phyloP scores from a whole-genome alignment of 2,797 vertebrate species.

The Poecilia velifera region DNA sequence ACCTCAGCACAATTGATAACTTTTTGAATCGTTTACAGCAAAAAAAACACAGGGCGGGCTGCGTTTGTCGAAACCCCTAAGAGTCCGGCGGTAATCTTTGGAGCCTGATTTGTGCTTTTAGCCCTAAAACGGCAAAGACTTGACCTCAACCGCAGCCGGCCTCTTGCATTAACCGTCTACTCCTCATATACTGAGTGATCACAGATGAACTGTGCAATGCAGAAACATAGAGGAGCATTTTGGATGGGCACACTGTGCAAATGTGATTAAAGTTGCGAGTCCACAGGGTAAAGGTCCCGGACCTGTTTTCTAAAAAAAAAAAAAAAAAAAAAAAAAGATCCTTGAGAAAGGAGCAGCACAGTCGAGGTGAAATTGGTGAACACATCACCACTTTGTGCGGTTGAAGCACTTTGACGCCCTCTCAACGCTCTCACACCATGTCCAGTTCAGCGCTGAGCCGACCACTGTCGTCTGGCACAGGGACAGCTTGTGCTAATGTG shows the following conservation, averaged over 20 bases:
- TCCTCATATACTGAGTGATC: not conserved
- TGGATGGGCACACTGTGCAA: constrained; percentile 30
- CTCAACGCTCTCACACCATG: constrained; percentile 52
- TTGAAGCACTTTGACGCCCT: constrained; percentile 19
- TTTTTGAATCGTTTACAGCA: constrained; percentile 22
- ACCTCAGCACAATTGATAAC: constrained; percentile 20
- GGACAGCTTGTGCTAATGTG: constrained; percentile 49
- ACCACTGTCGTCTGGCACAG: constrained; percentile 42
- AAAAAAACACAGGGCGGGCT: constrained; percentile 20
- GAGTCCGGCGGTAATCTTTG: not conserved
- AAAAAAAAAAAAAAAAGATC: constrained; percentile 2
- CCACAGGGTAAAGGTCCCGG: constrained; percentile 36
- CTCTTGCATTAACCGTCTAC: not conserved
- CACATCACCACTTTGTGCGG: not conserved
- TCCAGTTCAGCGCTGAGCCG: constrained; percentile 49
- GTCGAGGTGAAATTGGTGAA: constrained; percentile 29
- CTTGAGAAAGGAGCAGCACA: constrained; percentile 32
- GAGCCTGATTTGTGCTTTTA: constrained; percentile 40
- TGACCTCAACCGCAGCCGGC: not conserved
- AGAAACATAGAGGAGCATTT: constrained; percentile 19
- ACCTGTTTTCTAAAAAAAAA: constrained; percentile 25
- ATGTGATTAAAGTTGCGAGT: constrained; percentile 60
- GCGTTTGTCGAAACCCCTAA: constrained; percentile 20
- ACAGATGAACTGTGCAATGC: not conserved
- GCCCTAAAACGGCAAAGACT: not conserved